Conservation (phyloP, 2,797 vertebrate genomes). For the Gambelia wislizenii region DNA sequence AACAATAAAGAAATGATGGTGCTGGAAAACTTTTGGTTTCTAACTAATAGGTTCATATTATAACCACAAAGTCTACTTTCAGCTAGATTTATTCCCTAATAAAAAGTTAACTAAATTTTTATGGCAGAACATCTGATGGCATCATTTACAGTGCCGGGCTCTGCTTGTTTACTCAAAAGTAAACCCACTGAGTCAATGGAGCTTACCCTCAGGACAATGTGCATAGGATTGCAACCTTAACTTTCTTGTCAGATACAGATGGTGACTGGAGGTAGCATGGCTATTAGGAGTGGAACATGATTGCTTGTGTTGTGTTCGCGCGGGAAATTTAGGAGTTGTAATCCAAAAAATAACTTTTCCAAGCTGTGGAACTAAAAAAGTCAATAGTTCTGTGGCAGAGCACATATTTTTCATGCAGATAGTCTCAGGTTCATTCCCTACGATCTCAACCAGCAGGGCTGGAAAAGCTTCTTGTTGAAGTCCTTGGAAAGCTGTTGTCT, state of each 20-base stretch:
- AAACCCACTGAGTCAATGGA: not conserved
- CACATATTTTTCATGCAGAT: not conserved
- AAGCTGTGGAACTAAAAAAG: not conserved
- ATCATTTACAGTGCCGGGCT: not conserved
- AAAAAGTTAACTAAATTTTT: constrained; percentile 31
- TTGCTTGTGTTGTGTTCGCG: not conserved
- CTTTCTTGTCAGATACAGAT: not conserved
- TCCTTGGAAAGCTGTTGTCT: not conserved
- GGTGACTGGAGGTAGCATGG: not conserved
- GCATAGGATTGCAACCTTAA: not conserved
- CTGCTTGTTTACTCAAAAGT: not conserved
- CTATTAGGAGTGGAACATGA: not conserved
- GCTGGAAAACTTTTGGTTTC: constrained; percentile 42
- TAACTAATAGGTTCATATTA: constrained; percentile 24
- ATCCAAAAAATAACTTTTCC: not conserved
- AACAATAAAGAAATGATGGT: constrained; percentile 24
- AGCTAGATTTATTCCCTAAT: constrained; percentile 36
- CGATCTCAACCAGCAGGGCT: too few relatives aligned
- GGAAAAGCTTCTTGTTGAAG: not conserved
- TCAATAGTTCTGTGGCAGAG: not conserved
- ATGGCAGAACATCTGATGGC: not conserved
- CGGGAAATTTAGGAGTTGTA: not conserved
- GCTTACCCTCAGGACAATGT: not conserved
- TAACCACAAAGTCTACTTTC: constrained; percentile 19
- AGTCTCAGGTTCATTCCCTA: not conserved